phyloP scores from a whole-genome alignment of 2,797 vertebrate genomes.

The Anguilla marmorata region DNA sequence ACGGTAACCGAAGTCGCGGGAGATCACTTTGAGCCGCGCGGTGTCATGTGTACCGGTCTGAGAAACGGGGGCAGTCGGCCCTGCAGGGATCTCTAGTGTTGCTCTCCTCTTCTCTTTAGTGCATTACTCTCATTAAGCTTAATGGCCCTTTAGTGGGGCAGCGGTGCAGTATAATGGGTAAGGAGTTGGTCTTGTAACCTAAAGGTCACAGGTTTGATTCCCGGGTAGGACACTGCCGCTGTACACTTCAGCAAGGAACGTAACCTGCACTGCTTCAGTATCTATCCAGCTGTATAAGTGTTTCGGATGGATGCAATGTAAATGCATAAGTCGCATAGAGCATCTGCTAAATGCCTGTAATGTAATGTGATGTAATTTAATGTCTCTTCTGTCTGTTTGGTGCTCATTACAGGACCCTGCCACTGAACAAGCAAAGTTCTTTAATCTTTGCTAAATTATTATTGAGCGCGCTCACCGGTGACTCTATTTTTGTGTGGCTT shows the following conservation, averaged over 20 bases:
- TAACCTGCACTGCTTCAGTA: no score
- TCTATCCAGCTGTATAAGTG: no score
- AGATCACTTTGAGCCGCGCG: constrained; percentile 36
- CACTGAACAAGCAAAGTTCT: not conserved
- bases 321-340: no score
- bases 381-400: constrained; percentile 22
- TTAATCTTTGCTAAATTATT: constrained; percentile 32
- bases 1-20: constrained; percentile 43
- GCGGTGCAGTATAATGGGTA: no score
- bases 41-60: constrained; percentile 42
- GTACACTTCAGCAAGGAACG: no score
- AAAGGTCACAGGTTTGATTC: no score
- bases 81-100: constrained; percentile 40
- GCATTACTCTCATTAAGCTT: constrained; percentile 28
- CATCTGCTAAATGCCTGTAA: no score
- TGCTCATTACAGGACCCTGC: constrained; percentile 15
- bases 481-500: not conserved
- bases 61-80: constrained; percentile 44
- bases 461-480: not conserved
- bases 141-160: constrained; percentile 23
- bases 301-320: no score
- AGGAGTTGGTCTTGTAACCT: no score
- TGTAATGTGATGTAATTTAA: not conserved
- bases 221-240: no score
- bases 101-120: constrained; percentile 27